Evolutionary conservation across 2,113 vertebrate genomes (phyloP).

Genomic region (Pycnonotus jocosus): DNA sequence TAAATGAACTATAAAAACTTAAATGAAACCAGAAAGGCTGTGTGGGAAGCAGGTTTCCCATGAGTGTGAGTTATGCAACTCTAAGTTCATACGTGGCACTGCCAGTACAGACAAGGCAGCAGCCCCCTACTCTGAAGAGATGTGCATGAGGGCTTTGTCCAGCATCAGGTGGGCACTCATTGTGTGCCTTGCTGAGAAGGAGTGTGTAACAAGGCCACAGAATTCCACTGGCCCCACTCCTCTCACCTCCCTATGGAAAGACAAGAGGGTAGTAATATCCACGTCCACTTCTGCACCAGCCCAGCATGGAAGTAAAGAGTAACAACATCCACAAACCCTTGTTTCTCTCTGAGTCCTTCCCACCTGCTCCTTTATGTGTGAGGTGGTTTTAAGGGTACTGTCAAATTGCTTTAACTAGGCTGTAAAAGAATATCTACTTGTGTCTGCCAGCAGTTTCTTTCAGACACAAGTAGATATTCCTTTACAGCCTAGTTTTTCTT

Average conservation of each 20-base stretch:
- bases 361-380: not conserved
- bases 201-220: not conserved
- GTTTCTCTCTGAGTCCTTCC: not conserved
- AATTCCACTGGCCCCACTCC: not conserved
- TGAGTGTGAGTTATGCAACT: not conserved
- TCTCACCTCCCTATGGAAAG: not conserved
- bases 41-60: not conserved
- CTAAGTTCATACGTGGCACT: not conserved
- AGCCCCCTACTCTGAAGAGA: not conserved
- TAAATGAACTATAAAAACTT: conserved; percentile 12
- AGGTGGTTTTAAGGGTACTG: not conserved
- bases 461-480: not conserved
- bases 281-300: not conserved
- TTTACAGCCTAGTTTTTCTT: not conserved
- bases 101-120: not conserved
- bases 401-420: not conserved
- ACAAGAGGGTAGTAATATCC: not conserved
- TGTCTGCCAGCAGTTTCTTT: not conserved
- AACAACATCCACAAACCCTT: not conserved
- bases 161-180: not conserved
- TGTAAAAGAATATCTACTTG: not conserved
- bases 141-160: not conserved
- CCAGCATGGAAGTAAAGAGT: not conserved
- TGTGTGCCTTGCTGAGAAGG: not conserved
- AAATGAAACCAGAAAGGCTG: not conserved